Evolutionary conservation across 2,113 vertebrate genomes (phyloP).

Genomic region (Chunga burmeisteri): DNA sequence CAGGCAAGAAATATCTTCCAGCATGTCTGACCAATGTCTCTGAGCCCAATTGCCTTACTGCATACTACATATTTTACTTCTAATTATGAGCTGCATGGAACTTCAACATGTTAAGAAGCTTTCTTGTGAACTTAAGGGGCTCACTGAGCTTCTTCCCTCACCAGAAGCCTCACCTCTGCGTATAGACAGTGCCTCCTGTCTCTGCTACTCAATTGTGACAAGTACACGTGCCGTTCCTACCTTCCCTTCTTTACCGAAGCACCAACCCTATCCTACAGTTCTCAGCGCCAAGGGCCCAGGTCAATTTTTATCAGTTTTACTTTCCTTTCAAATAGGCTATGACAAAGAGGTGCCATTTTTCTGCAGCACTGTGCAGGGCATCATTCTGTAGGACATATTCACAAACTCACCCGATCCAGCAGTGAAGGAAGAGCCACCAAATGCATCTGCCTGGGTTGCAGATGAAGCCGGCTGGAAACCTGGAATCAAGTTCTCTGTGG

Average conservation of each 20-base stretch:
- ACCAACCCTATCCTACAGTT: background rate
- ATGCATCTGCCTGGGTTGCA: constrained; percentile 64
- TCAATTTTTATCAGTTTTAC: background rate
- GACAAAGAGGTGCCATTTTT: background rate
- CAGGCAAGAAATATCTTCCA: background rate
- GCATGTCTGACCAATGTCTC: background rate
- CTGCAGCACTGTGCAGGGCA: background rate
- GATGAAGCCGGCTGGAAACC: constrained; percentile 73
- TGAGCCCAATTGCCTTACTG: background rate
- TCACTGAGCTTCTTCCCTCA: background rate
- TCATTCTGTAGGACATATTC: accelerated
- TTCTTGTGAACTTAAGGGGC: background rate
- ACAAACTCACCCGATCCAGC: constrained; percentile 79
- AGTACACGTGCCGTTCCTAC: background rate
- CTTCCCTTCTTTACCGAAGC: background rate
- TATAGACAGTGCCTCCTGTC: background rate
- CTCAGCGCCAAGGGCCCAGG: background rate
- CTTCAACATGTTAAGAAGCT: background rate
- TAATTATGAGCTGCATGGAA: background rate
- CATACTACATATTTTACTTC: background rate
- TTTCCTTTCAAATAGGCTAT: background rate
- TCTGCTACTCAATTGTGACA: background rate
- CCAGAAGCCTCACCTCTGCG: background rate
- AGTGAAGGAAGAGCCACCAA: constrained; percentile 79
- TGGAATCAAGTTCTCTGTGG: constrained; percentile 85